These are phyloP conservation scores for Lycia hirtaria DNA, from an alignment of 2,888 invertebrate species.

Conservation along the genomic window DNA sequence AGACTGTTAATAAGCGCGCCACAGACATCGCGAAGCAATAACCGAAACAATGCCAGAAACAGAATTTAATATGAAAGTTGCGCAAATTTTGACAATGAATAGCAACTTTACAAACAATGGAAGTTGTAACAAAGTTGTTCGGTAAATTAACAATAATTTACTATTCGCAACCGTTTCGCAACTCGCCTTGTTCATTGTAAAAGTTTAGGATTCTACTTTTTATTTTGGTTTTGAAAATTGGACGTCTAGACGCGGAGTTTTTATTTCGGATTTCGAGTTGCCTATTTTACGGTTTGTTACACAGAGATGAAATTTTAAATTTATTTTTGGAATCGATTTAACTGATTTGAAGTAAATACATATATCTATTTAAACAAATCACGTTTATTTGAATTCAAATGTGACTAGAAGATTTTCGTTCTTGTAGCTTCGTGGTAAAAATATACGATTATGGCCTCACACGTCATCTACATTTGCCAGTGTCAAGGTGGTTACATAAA, in stretches of 20 bases:
- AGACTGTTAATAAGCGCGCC: not conserved
- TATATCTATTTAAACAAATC: too few species aligned
- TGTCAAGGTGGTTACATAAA: too few species aligned
- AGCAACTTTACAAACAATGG: constrained; percentile 32
- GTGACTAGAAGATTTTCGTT: too few species aligned
- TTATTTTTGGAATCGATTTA: not conserved
- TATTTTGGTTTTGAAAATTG: constrained; percentile 15
- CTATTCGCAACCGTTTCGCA: constrained; percentile 18
- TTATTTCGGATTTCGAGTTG: constrained; percentile 1
- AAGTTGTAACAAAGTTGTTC: constrained; percentile 24
- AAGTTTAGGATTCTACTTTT: constrained; percentile 25
- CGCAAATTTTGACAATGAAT: constrained; percentile 25
- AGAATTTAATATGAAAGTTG: constrained; percentile 32
- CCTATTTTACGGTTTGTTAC: constrained; percentile 11
- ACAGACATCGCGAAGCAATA: constrained; percentile 16
- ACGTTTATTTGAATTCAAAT: too few species aligned
- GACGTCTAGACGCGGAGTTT: constrained; percentile 9
- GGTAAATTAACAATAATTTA: constrained; percentile 36
- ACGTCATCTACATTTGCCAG: too few species aligned
- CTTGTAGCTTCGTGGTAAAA: too few species aligned
- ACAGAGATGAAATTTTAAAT: not conserved
- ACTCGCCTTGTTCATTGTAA: constrained; percentile 32
- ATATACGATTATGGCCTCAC: too few species aligned
- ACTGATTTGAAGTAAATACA: too few species aligned
- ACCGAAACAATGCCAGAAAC: constrained; percentile 22